Evolutionary conservation across 2,888 invertebrate species (phyloP).

Genomic region (Sylvicola cinctus): DNA sequence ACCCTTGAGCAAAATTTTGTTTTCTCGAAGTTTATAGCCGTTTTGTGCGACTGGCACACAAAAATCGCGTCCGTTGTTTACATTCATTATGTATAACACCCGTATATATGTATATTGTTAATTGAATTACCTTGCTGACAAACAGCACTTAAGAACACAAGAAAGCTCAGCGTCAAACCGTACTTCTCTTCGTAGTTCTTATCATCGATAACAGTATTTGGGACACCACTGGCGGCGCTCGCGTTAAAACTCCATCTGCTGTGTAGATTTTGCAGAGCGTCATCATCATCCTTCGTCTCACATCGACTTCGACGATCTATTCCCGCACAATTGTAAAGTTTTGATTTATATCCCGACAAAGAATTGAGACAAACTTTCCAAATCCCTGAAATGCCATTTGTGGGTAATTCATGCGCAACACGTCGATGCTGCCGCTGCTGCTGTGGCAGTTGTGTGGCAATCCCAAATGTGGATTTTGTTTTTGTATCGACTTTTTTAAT

Average conservation of each 20-base stretch:
- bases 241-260: background rate
- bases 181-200: constrained; percentile 7
- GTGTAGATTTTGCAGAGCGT: background rate
- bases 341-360: too few relatives aligned
- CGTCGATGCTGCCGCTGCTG: constrained; percentile 5
- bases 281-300: background rate
- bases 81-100: too few relatives aligned
- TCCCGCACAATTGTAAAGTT: too few relatives aligned
- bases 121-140: constrained; percentile 25
- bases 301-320: background rate
- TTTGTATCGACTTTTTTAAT: constrained; percentile 5
- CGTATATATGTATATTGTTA: background rate
- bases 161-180: constrained; percentile 17
- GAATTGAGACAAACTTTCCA: too few relatives aligned
- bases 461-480: constrained; percentile 7
- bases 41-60: too few relatives aligned
- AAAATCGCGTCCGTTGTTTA: too few relatives aligned
- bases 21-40: too few relatives aligned
- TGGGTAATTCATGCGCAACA: too few relatives aligned
- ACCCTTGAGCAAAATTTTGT: too few relatives aligned
- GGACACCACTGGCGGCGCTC: background rate
- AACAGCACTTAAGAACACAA: constrained; percentile 25
- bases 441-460: constrained; percentile 12
- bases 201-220: background rate
- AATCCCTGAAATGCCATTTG: too few relatives aligned